Conservation (phyloP, 2,797 vertebrate species). For the Melopsittacus undulatus region DNA sequence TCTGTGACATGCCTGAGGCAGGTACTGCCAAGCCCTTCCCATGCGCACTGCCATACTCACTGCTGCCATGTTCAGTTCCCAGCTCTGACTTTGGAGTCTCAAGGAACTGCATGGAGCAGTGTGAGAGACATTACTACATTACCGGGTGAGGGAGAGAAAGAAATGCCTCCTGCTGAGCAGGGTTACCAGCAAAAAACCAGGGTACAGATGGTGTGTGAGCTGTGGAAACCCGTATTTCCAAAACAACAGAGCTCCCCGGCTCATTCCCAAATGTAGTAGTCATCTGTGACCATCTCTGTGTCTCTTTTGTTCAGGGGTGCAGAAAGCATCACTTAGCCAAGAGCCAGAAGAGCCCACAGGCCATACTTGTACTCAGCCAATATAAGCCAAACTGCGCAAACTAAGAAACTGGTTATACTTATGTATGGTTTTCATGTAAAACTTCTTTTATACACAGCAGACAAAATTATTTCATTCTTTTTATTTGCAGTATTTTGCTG, state of each 20-base stretch:
- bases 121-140: not conserved
- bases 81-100: not conserved
- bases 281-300: not conserved
- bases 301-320: not conserved
- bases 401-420: not conserved
- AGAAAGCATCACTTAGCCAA: not conserved
- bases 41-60: not conserved
- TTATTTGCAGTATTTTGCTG: not conserved
- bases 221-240: not conserved
- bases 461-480: not conserved
- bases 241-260: not conserved
- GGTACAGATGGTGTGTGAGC: accelerated
- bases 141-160: not conserved
- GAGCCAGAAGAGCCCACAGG: not conserved
- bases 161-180: not conserved
- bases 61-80: not conserved
- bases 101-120: not conserved
- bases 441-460: not conserved
- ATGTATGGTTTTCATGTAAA: not conserved
- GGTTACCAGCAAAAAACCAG: not conserved
- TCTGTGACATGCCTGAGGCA: not conserved
- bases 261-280: not conserved
- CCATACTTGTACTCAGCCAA: not conserved
- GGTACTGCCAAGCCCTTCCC: not conserved
- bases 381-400: not conserved